These are phyloP conservation scores for Morpho achilles DNA, from an alignment of 2,888 invertebrate species.

Conservation along the genomic window DNA sequence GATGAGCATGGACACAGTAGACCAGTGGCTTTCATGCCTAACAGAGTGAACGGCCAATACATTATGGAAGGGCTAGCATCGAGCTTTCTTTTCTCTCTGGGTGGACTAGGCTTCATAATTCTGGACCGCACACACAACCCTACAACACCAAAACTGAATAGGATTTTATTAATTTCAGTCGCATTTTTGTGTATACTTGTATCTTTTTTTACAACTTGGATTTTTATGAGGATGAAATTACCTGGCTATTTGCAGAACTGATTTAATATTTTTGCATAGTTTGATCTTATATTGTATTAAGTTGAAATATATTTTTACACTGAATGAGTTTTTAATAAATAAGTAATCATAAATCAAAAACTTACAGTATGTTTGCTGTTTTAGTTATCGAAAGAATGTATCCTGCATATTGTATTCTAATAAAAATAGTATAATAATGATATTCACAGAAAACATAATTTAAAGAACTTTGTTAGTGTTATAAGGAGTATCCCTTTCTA, in stretches of 20 bases:
- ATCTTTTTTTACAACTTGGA: slow-evolving; percentile 97
- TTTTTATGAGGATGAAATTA: slow-evolving; percentile 99
- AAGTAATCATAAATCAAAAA: background rate
- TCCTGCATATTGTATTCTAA: too few species aligned
- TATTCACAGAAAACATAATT: too few species aligned
- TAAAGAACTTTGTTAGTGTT: too few species aligned
- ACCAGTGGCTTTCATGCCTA: slow-evolving; percentile 99
- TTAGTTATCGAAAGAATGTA: too few species aligned
- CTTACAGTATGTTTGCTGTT: too few species aligned
- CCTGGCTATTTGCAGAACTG: slow-evolving; percentile 88
- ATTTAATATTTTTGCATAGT: slow-evolving; percentile 29
- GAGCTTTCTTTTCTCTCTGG: slow-evolving; percentile 97
- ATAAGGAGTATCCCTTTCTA: too few species aligned
- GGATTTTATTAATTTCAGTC: slow-evolving; percentile 92
- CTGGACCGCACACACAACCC: slow-evolving; percentile 96
- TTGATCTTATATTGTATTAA: slow-evolving; percentile 15
- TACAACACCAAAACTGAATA: slow-evolving; percentile 91
- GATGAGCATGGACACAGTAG: slow-evolving; percentile 98
- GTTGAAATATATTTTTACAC: slow-evolving; percentile 23
- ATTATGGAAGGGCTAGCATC: slow-evolving; percentile 99
- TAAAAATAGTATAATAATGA: too few species aligned
- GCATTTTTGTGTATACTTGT: slow-evolving; percentile 95
- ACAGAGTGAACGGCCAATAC: slow-evolving; percentile 98
- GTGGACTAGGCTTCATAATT: slow-evolving; percentile 97
- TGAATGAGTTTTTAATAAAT: background rate